Evolutionary conservation across 2,797 vertebrate genomes (phyloP).

Genomic region (Otolemur crassicaudatus): DNA sequence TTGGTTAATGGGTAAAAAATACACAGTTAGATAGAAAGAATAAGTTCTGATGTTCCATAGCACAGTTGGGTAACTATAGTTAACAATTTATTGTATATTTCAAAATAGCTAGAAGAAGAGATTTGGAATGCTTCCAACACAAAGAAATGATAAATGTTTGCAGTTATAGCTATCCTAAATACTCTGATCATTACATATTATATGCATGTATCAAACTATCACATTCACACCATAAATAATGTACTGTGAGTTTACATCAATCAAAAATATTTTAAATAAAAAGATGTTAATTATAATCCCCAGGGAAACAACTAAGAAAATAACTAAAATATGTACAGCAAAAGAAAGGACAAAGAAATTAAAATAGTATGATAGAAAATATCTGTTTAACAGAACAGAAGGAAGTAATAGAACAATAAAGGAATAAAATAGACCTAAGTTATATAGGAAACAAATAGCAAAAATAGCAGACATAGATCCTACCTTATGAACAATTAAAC

Average conservation of each 20-base stretch:
- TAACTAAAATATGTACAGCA: neutral
- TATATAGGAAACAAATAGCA: neutral
- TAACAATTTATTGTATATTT: neutral
- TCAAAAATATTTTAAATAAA: neutral
- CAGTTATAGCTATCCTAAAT: neutral
- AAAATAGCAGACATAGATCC: neutral
- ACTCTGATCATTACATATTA: neutral
- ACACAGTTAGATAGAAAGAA: neutral
- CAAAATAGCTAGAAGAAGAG: neutral
- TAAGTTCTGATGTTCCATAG: neutral
- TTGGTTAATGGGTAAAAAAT: neutral
- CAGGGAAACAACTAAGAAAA: neutral
- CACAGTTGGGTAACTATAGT: neutral
- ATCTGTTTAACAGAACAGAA: neutral
- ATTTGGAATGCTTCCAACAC: neutral
- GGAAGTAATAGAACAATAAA: neutral
- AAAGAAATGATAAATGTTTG: neutral
- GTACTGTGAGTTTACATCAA: neutral
- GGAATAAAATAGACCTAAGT: neutral
- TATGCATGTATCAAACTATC: neutral
- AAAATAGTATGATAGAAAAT: neutral
- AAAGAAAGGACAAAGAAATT: neutral
- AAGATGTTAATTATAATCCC: neutral
- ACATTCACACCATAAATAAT: neutral
- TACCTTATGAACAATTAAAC: neutral